These are phyloP conservation scores for Tenebrio molitor DNA, from an alignment of 1,140 invertebrate genomes.

Conservation along the genomic window DNA sequence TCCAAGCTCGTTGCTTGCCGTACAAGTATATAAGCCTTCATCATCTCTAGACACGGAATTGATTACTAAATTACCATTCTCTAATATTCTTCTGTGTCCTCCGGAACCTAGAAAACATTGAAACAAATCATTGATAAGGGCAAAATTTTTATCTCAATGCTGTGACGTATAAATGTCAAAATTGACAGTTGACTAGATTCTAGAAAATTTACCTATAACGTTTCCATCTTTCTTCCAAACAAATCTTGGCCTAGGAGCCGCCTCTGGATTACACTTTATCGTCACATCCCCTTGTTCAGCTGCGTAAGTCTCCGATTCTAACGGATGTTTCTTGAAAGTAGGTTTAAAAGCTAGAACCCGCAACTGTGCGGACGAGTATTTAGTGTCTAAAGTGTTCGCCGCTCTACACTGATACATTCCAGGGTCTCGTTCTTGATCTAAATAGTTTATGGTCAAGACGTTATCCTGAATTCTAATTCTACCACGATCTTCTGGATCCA, in stretches of 20 bases:
- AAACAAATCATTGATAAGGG: too few species aligned
- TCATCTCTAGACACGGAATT: slow-evolving; percentile 88
- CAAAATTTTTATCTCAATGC: slow-evolving; percentile 13
- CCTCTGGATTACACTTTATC: slow-evolving; percentile 93
- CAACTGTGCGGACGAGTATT: slow-evolving; percentile 90
- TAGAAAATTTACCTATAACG: slow-evolving; percentile 82
- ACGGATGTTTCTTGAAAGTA: slow-evolving; percentile 90
- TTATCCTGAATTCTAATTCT: slow-evolving; percentile 89
- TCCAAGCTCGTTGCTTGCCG: slow-evolving; percentile 88
- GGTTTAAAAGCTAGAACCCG: slow-evolving; percentile 88
- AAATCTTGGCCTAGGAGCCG: slow-evolving; percentile 90
- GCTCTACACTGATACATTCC: slow-evolving; percentile 98
- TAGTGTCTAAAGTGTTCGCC: slow-evolving; percentile 88
- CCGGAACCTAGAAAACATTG: slow-evolving; percentile 71
- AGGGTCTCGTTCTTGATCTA: slow-evolving; percentile 85
- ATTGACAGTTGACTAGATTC: too few species aligned
- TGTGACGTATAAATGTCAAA: too few species aligned
- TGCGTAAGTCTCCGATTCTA: slow-evolving; percentile 91
- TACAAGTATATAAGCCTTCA: slow-evolving; percentile 90
- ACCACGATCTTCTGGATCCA: slow-evolving; percentile 78
- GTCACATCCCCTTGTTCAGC: slow-evolving; percentile 93
- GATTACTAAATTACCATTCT: slow-evolving; percentile 89
- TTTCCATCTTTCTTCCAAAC: slow-evolving; percentile 93
- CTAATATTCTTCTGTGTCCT: slow-evolving; percentile 82
- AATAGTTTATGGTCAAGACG: slow-evolving; percentile 84